phyloP scores from a whole-genome alignment of 2,888 invertebrate species.

The Aphelenchoides bicaudatus region DNA sequence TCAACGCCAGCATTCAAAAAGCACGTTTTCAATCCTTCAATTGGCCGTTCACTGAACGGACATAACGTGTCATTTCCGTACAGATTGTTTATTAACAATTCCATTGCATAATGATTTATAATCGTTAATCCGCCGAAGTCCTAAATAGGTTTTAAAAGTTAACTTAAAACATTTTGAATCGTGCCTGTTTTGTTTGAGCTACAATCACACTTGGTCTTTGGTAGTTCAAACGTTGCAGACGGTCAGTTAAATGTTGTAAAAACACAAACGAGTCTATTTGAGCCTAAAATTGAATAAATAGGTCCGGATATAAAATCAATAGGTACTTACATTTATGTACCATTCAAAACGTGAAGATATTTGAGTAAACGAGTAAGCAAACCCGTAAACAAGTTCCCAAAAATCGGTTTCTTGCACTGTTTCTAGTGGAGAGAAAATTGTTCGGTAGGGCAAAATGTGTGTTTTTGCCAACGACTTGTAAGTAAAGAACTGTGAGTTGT shows the following conservation, averaged over 20 bases:
- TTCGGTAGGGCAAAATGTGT: conserved; percentile 6
- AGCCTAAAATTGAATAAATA: not conserved
- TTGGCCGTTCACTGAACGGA: not conserved
- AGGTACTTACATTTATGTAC: conserved; percentile 1
- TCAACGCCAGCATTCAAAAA: no score
- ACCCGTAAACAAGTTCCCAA: not conserved
- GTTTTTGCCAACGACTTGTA: not conserved
- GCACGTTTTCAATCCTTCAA: conserved; percentile 11
- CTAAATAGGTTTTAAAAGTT: no score
- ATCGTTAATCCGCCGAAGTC: no score
- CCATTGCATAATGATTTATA: no score
- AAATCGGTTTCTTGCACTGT: not conserved
- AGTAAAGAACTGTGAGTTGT: not conserved
- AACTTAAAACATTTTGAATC: no score
- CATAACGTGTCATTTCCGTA: not conserved
- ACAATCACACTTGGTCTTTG: not conserved
- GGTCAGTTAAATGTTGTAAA: not conserved
- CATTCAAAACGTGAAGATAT: not conserved
- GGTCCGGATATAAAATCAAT: not conserved
- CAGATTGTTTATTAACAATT: no score
- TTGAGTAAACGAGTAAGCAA: not conserved
- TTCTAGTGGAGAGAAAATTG: not conserved
- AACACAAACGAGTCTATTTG: conserved; percentile 4
- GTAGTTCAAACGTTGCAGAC: not conserved
- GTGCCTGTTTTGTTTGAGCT: no score